Percentiles rank a stretch among this genome's conserved stretches.
phyloP scores from a whole-genome alignment of 2,888 invertebrate genomes.

The Clivina fossor region DNA sequence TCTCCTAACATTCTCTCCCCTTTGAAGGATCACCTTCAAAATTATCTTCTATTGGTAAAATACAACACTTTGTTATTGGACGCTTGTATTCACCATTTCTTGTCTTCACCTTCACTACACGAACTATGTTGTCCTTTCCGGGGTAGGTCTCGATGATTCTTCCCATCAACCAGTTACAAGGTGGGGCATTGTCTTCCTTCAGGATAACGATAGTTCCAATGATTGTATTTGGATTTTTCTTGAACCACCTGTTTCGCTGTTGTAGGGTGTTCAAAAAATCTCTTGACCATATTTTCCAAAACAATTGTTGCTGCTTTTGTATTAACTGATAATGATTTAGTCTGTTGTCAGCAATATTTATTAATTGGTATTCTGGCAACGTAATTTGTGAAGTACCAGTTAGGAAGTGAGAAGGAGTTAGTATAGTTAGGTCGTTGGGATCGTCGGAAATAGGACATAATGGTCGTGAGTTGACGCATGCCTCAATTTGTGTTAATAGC shows the following conservation, averaged over 20 bases:
- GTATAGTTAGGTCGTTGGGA: slow-evolving; percentile 29
- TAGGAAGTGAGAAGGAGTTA: background rate
- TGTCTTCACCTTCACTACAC: background rate
- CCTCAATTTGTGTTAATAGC: slow-evolving; percentile 35
- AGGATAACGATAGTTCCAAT: background rate
- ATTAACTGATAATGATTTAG: background rate
- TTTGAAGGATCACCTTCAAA: background rate
- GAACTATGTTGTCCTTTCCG: background rate
- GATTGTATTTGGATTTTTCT: background rate
- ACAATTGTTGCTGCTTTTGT: background rate
- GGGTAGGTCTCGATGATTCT: background rate
- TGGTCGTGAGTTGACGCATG: slow-evolving; percentile 36
- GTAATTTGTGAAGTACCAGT: background rate
- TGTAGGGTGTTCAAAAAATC: background rate
- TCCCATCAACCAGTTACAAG: background rate
- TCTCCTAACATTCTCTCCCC: background rate
- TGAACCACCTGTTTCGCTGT: background rate
- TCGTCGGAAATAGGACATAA: slow-evolving; percentile 35
- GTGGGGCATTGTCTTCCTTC: background rate
- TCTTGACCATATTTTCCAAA: background rate
- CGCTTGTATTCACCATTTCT: background rate
- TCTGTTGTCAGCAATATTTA: background rate
- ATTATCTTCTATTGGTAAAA: background rate
- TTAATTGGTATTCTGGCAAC: background rate
- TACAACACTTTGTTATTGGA: background rate